A percentile compares a stretch with the other conserved stretches of the same genome.
Conservation (phyloP, 2,113 vertebrate species). For the Sterna hirundo region DNA sequence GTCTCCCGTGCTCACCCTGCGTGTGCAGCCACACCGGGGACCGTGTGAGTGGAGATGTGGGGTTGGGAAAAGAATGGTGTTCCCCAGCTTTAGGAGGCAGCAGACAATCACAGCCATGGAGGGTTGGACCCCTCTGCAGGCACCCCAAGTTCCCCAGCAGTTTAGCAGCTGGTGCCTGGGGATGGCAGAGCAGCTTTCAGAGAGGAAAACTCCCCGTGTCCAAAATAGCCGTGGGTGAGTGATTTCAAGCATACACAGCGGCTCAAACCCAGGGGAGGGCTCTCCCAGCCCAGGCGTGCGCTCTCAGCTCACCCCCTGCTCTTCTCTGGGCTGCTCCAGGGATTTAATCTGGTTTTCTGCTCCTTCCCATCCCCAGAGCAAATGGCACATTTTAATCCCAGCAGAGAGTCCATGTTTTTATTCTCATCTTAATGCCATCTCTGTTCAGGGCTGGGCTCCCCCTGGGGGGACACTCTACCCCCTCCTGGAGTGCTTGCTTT, state of each 20-base stretch:
- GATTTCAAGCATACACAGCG: not conserved
- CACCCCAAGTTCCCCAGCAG: accelerated
- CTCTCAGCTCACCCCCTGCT: not conserved
- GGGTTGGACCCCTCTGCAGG: not conserved
- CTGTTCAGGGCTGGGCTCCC: not conserved
- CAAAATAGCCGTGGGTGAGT: not conserved
- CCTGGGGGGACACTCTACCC: not conserved
- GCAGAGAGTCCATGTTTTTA: not conserved
- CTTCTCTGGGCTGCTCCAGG: not conserved
- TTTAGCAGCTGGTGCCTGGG: not conserved
- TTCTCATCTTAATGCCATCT: not conserved
- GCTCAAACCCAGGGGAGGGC: not conserved
- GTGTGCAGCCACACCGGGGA: not conserved
- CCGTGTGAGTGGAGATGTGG: not conserved
- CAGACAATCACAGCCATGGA: not conserved
- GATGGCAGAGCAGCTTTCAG: not conserved
- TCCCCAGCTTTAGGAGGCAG: not conserved
- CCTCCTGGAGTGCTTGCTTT: conserved; percentile 28
- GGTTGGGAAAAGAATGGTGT: not conserved
- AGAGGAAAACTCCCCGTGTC: not conserved
- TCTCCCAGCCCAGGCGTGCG: not conserved
- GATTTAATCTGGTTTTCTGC: conserved; percentile 48
- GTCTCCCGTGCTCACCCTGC: not conserved
- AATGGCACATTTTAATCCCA: conserved; percentile 52
- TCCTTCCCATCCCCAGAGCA: conserved; percentile 15